These are phyloP conservation scores for Berghia stephanieae DNA, from an alignment of 1,140 invertebrate species.

Conservation along the genomic window DNA sequence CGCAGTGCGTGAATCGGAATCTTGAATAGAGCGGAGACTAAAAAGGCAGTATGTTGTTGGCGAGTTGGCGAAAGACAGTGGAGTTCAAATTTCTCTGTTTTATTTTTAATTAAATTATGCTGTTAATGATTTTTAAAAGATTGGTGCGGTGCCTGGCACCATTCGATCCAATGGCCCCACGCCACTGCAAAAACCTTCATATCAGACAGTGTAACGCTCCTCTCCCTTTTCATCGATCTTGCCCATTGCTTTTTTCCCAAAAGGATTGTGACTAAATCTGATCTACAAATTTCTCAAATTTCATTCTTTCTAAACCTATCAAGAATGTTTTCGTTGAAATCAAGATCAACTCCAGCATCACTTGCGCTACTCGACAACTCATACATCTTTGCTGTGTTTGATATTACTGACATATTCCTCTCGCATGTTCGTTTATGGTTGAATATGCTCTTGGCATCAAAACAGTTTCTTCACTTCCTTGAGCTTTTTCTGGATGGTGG, in stretches of 20 bases:
- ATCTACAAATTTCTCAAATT: conserved; percentile 25
- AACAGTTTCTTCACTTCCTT: conserved; percentile 23
- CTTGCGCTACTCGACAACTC: background rate
- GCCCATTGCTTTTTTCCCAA: conserved; percentile 31
- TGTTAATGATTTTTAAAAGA: no score
- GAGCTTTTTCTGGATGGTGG: conserved; percentile 31
- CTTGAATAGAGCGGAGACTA: no score
- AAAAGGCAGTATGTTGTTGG: no score
- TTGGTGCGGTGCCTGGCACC: no score
- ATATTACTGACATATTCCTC: background rate
- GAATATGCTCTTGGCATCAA: conserved; percentile 23
- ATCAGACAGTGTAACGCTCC: conserved; percentile 13
- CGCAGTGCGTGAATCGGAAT: no score
- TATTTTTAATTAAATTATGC: no score
- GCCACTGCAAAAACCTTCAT: no score
- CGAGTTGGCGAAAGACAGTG: no score
- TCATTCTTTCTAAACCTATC: conserved; percentile 34
- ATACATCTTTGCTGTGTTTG: background rate
- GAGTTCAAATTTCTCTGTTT: no score
- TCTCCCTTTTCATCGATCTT: conserved; percentile 27
- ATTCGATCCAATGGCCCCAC: no score
- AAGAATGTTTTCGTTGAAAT: conserved; percentile 20
- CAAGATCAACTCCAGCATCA: background rate
- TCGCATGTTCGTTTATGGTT: conserved; percentile 13
- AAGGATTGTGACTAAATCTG: conserved; percentile 20